Evolutionary conservation across 2,888 invertebrate genomes (phyloP).

Genomic region (Mesorhabditis belari): DNA sequence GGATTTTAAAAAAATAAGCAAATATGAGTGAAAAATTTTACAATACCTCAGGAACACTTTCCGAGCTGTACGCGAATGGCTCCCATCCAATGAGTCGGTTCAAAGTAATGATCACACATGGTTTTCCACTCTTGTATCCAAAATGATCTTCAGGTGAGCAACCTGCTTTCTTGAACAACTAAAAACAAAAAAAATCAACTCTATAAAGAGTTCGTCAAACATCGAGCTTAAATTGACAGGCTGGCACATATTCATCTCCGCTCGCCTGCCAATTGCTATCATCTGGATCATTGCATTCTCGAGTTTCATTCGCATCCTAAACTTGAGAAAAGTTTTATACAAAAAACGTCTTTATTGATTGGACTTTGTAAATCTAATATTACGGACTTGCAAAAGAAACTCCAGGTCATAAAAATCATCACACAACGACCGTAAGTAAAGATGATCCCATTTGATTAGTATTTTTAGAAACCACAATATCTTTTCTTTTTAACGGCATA

Average conservation of each 20-base stretch:
- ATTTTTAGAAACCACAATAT: too few relatives aligned
- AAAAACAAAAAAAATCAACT: slow-evolving; percentile 8
- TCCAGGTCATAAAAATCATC: too few relatives aligned
- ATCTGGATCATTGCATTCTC: slow-evolving; percentile 31
- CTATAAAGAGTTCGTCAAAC: not conserved
- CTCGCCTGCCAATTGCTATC: slow-evolving; percentile 16
- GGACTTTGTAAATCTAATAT: too few relatives aligned
- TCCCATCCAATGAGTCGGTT: slow-evolving; percentile 62
- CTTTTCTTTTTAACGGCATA: too few relatives aligned
- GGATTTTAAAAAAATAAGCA: not conserved
- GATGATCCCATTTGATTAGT: too few relatives aligned
- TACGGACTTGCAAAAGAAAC: too few relatives aligned
- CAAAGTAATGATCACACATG: slow-evolving; percentile 89
- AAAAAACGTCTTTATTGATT: too few relatives aligned
- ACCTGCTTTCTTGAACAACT: slow-evolving; percentile 14
- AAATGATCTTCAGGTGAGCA: slow-evolving; percentile 59
- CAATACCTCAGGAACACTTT: slow-evolving; percentile 62
- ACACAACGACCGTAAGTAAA: too few relatives aligned
- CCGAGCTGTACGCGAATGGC: slow-evolving; percentile 60
- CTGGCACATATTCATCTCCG: not conserved
- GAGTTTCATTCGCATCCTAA: slow-evolving; percentile 29
- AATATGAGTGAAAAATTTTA: not conserved
- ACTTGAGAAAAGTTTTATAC: too few relatives aligned
- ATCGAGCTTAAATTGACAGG: not conserved
- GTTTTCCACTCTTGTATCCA: slow-evolving; percentile 69